Evolutionary conservation across 2,888 invertebrate genomes (phyloP).

Genomic region (Theodoxus fluviatilis): DNA sequence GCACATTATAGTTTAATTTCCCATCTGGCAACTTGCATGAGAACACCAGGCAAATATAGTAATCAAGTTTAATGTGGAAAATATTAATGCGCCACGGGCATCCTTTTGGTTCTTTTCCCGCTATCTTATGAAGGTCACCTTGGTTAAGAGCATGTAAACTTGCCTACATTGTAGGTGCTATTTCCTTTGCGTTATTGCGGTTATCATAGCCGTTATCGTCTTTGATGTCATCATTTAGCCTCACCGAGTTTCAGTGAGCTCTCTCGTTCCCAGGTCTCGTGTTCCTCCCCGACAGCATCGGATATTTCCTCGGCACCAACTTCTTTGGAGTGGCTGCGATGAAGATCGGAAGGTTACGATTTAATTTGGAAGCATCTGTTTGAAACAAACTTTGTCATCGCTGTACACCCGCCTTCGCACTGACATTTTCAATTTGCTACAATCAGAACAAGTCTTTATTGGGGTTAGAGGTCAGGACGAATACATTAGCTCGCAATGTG

Average conservation of each 20-base stretch:
- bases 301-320: constrained; percentile 83
- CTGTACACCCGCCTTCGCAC: not conserved
- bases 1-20: too few relatives aligned
- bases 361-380: not conserved
- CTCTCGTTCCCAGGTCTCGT: constrained; percentile 76
- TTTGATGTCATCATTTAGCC: not conserved
- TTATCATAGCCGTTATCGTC: too few relatives aligned
- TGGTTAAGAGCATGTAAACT: too few relatives aligned
- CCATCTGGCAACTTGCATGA: too few relatives aligned
- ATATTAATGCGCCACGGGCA: too few relatives aligned
- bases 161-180: too few relatives aligned
- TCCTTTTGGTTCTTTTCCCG: too few relatives aligned
- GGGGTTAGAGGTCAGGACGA: not conserved
- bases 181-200: too few relatives aligned
- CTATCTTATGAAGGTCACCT: too few relatives aligned
- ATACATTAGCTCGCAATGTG: not conserved
- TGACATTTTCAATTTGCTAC: not conserved
- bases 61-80: too few relatives aligned
- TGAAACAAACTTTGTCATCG: not conserved
- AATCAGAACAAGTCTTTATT: too few relatives aligned
- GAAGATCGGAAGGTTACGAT: constrained; percentile 69
- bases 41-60: too few relatives aligned
- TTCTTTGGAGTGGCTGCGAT: constrained; percentile 76
- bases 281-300: constrained; percentile 85
- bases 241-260: constrained; percentile 4